Evolutionary conservation across 2,113 vertebrate genomes (phyloP).

Genomic region (Ivindomyrus marchei): DNA sequence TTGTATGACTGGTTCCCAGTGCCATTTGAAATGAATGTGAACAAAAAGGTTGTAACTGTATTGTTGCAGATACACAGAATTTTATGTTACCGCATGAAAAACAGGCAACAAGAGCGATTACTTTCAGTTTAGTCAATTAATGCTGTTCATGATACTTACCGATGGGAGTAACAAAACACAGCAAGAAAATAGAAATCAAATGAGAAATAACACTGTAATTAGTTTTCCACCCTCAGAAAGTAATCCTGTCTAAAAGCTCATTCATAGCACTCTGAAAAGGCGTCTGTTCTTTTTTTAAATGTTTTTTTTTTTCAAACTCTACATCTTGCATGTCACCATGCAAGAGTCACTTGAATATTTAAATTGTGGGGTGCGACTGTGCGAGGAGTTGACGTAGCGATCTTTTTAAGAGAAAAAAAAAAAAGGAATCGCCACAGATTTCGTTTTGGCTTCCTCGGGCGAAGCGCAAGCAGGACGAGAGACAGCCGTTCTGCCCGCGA

Average conservation of each 20-base stretch:
- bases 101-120: neutral
- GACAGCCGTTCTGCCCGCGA: conserved; percentile 47
- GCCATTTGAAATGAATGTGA: neutral
- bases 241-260: neutral
- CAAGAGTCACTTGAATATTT: conserved; percentile 48
- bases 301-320: conserved; percentile 11
- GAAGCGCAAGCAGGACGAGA: conserved; percentile 40
- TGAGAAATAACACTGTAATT: neutral
- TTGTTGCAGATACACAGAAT: neutral
- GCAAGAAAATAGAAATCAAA: neutral
- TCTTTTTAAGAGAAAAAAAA: neutral
- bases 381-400: neutral
- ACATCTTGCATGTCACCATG: neutral
- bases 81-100: neutral
- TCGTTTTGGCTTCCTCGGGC: conserved; percentile 42
- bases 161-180: conserved; percentile 12
- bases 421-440: conserved; percentile 26
- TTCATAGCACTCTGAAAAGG: neutral
- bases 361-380: conserved; percentile 54
- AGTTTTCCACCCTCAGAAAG: neutral
- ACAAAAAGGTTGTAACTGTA: neutral
- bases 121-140: conserved; percentile 32
- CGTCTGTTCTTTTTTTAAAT: neutral
- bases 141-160: conserved; percentile 34
- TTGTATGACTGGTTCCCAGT: neutral